phyloP scores from a whole-genome alignment of 2,113 vertebrate genomes.

The Romanogobio albipinnatus region DNA sequence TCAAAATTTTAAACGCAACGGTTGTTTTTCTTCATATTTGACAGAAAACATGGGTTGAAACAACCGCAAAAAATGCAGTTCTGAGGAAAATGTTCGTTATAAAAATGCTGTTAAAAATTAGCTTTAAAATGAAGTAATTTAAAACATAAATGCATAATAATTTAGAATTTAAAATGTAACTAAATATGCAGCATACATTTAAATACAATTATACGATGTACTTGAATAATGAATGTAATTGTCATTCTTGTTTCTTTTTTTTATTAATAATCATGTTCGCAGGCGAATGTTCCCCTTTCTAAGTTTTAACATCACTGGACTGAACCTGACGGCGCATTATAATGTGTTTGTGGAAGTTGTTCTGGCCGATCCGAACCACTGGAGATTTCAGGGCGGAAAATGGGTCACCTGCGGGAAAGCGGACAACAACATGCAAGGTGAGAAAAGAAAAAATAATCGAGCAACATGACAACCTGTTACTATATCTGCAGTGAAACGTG shows the following conservation, averaged over 20 bases:
- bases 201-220: neutral
- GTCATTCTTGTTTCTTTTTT: neutral
- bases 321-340: conserved; percentile 96
- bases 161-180: neutral
- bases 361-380: conserved; percentile 96
- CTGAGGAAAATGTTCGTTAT: too few relatives aligned
- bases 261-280: conserved; percentile 17
- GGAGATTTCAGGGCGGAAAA: conserved; percentile 98
- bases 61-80: too few relatives aligned
- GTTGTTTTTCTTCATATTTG: too few relatives aligned
- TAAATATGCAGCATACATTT: neutral
- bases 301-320: conserved; percentile 98
- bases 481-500: neutral
- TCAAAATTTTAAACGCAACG: too few relatives aligned
- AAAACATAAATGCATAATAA: neutral
- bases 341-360: conserved; percentile 97
- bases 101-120: neutral
- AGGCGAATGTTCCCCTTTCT: conserved; percentile 99
- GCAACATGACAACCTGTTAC: neutral
- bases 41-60: too few relatives aligned
- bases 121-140: neutral
- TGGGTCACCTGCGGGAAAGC: conserved; percentile 99
- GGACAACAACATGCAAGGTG: conserved; percentile 99
- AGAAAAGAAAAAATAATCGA: conserved; percentile 22
- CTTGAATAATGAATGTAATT: neutral